phyloP scores from a whole-genome alignment of 2,113 vertebrate species.

The Rhodinocichla rosea region DNA sequence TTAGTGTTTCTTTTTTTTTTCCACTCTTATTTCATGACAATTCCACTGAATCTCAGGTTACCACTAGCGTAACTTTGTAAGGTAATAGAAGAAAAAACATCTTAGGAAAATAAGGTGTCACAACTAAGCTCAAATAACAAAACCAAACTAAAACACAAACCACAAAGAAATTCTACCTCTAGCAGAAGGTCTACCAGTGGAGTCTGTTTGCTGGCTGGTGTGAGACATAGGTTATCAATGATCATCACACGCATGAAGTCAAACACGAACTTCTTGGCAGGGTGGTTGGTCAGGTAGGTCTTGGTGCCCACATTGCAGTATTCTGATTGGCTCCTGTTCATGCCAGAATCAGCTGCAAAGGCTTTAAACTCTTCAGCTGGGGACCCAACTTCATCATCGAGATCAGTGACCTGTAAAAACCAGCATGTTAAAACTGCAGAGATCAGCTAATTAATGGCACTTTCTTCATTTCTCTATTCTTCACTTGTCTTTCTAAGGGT shows the following conservation, averaged over 20 bases:
- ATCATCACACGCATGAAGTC: constrained; percentile 98
- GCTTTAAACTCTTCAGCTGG: constrained; percentile 97
- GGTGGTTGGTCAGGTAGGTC: constrained; percentile 97
- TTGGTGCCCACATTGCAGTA: constrained; percentile 97
- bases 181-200: constrained; percentile 92
- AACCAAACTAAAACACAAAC: neutral
- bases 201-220: constrained; percentile 95
- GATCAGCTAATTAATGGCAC: neutral
- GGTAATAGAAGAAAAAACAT: neutral
- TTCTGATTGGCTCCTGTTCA: constrained; percentile 98
- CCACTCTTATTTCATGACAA: neutral
- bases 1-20: neutral
- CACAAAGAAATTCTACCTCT: constrained; percentile 78
- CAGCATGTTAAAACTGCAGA: neutral
- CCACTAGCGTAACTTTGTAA: neutral
- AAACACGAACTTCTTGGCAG: constrained; percentile 96
- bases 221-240: constrained; percentile 96
- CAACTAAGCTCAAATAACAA: neutral
- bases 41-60: neutral
- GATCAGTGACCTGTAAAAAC: constrained; percentile 86
- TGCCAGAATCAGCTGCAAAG: constrained; percentile 89
- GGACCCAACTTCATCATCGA: constrained; percentile 93
- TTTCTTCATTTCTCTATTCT: neutral
- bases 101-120: neutral
- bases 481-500: neutral